Evolutionary conservation across 2,113 vertebrate genomes (phyloP).

Genomic region (Tachysurus vachellii): DNA sequence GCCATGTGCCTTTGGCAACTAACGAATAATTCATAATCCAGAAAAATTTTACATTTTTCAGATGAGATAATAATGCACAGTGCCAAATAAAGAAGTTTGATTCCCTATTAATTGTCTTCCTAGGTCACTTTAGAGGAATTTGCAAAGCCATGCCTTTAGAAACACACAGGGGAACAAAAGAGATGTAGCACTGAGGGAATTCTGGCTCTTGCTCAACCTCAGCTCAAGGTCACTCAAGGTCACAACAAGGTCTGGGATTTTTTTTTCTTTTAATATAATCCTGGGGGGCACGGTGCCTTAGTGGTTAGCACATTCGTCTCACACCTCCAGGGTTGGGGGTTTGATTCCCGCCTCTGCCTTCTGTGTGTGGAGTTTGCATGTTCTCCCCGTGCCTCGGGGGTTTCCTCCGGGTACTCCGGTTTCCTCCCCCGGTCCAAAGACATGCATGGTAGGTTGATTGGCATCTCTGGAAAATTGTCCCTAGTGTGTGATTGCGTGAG

Average conservation of each 20-base stretch:
- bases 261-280: background rate
- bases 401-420: no score
- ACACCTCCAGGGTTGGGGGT: no score
- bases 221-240: background rate
- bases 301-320: no score
- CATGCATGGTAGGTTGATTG: no score
- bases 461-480: no score
- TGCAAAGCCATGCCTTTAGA: background rate
- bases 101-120: background rate
- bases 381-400: no score
- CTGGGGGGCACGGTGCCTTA: no score
- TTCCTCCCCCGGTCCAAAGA: no score
- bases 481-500: no score
- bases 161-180: background rate
- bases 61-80: background rate
- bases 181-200: background rate
- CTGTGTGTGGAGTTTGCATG: no score
- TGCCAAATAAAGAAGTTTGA: background rate
- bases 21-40: slow-evolving; percentile 21
- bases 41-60: background rate
- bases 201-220: background rate
- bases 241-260: background rate
- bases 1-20: slow-evolving; percentile 18
- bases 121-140: background rate
- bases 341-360: no score